Evolutionary conservation across 2,888 invertebrate species (phyloP), one percentile per base, ranked within the genome.

Genomic region (Drosophila picticornis): DNA sequence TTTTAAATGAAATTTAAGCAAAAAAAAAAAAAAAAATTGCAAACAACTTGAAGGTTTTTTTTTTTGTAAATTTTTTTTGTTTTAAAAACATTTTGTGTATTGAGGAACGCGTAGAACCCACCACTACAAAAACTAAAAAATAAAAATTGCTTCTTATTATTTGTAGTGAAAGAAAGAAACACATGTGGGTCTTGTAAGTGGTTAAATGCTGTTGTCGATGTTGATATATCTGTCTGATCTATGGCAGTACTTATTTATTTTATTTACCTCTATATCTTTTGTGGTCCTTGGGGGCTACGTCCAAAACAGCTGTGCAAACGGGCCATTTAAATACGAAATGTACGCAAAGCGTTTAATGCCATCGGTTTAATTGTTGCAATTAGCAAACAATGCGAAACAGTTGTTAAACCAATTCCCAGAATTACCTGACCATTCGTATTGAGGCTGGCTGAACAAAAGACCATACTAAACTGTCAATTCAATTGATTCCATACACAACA

Each of bases 381-480:
- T 78, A 81, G 68, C 83, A 62, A 72, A 74, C 65, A 80, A 80
- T 72, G 69, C 48, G 66, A 84, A 84, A 84, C 84, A 84, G 84
- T 78, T 80, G 80, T 72, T 65, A 60, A 68, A 78, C 75, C 77
- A 80, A 75, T 71, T 76, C 66, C 29, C 68, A 75, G 71, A 82
- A 78, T 72, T 73, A 60, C 52, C 46, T 38, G 62, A 68, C 71
- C 77, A 77, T 69, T 77, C 77, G 60, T 67, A 19, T 58, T 56
- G 61, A 22, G 52, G 32, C 51, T 61, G 60, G 40, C 38, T 48
- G 31, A 55, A 72, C 57, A 69, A 71, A 68, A 77, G 62, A 77
- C 62, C 65, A 36, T 32, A 19, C 10, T 38, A 19, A 34, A 40
- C 10, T 64, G 63, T 22, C 48, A 64, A 53, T 52, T 56, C 36